Conservation (phyloP, 2,113 vertebrate genomes). For the Strix uralensis region DNA sequence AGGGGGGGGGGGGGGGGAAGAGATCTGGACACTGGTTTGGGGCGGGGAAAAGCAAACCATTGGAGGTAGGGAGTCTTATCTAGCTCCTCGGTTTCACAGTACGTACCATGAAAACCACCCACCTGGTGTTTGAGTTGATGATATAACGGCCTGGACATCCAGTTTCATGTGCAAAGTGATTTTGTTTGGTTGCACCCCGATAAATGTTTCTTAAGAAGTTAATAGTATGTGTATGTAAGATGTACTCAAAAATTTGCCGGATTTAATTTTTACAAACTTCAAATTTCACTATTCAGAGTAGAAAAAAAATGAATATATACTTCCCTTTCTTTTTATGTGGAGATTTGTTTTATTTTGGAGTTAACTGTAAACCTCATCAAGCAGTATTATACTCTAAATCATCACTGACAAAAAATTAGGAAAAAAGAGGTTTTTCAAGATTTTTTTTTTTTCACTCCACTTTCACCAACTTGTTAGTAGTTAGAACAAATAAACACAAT, state of each 20-base stretch:
- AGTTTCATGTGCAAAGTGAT: not conserved
- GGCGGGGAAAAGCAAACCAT: not conserved
- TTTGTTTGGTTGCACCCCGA: not conserved
- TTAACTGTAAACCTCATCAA: not conserved
- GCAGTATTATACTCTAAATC: not conserved
- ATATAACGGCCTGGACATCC: not conserved
- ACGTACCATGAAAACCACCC: fast-evolving
- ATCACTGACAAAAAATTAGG: not conserved
- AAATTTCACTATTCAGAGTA: not conserved
- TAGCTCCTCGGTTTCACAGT: not conserved
- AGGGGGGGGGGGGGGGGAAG: fast-evolving
- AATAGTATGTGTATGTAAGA: fast-evolving
- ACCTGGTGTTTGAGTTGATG: not conserved
- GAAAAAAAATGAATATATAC: not conserved
- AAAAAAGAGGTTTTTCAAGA: not conserved
- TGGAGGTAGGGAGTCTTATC: not conserved
- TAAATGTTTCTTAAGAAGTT: not conserved
- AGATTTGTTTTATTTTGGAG: not conserved
- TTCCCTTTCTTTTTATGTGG: not conserved
- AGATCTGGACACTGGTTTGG: not conserved
- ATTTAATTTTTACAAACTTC: not conserved
- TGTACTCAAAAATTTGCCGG: not conserved
- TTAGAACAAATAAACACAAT: not conserved
- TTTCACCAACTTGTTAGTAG: not conserved
- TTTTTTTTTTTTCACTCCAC: not conserved